Conservation (phyloP, 2,113 vertebrate species). For the Cyphomyrus plagiostoma region DNA sequence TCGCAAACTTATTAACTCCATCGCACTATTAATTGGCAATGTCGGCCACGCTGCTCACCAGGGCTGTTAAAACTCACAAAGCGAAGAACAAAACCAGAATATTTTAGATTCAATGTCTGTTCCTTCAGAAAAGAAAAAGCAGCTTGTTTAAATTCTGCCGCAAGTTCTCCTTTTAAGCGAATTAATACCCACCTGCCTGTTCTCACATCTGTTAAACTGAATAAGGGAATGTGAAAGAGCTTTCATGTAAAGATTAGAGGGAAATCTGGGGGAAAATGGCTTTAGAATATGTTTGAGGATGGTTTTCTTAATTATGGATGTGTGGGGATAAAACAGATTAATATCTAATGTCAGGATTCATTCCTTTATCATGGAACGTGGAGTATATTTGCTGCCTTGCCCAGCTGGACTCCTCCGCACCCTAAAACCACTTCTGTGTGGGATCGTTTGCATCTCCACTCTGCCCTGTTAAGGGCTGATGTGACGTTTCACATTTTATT, state of each 20-base stretch:
- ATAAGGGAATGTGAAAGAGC: slow-evolving; percentile 24
- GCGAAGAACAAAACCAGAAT: background rate
- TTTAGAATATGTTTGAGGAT: slow-evolving; percentile 52
- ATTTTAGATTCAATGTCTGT: background rate
- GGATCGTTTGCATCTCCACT: slow-evolving; percentile 34
- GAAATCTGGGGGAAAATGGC: slow-evolving; percentile 30
- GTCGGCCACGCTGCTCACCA: background rate
- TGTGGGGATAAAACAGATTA: slow-evolving; percentile 59
- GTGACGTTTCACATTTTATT: slow-evolving; percentile 5
- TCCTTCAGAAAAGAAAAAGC: background rate
- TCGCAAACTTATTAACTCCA: background rate
- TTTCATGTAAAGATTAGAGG: slow-evolving; percentile 13
- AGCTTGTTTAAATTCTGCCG: slow-evolving; percentile 4
- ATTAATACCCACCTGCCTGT: background rate
- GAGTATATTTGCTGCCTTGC: slow-evolving; percentile 73
- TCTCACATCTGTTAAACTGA: slow-evolving; percentile 35
- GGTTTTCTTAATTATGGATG: slow-evolving; percentile 69
- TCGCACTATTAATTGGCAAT: background rate
- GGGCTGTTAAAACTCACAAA: background rate
- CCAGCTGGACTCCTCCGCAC: slow-evolving; percentile 50
- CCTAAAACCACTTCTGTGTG: slow-evolving; percentile 25
- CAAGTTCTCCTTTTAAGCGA: background rate
- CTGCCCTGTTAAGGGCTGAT: background rate
- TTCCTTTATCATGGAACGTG: slow-evolving; percentile 71
- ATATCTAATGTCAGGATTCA: slow-evolving; percentile 74